phyloP scores from a whole-genome alignment of 30 jellyfish, hydroid and myxozoan species.

The Nemopilema nomurai region DNA sequence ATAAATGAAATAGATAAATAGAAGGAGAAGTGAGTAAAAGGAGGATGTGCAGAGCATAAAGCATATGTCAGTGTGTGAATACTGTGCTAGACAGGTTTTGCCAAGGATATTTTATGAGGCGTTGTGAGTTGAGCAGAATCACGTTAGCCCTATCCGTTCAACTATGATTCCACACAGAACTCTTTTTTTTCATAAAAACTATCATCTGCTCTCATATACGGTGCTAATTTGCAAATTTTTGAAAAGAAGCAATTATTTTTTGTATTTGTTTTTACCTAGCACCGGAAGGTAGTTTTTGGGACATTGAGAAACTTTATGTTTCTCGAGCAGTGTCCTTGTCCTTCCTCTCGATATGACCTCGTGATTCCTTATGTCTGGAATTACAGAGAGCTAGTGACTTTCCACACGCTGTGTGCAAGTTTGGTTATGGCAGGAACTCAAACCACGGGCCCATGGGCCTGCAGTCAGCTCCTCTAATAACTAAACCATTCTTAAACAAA shows the following conservation, averaged over 20 bases:
- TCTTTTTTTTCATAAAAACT: too few relatives aligned
- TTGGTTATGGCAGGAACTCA: neutral
- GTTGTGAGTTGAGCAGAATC: too few relatives aligned
- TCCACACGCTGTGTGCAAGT: neutral
- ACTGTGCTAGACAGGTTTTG: too few relatives aligned
- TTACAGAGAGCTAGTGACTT: neutral
- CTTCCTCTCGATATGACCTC: neutral
- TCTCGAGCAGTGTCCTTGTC: neutral
- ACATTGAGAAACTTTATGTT: neutral
- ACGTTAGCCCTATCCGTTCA: too few relatives aligned
- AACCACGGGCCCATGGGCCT: neutral
- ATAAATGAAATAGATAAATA: too few relatives aligned
- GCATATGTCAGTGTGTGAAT: too few relatives aligned
- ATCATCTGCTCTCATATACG: too few relatives aligned
- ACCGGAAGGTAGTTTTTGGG: neutral
- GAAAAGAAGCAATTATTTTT: neutral
- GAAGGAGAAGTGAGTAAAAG: neutral
- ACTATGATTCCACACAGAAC: too few relatives aligned
- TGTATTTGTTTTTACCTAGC: neutral
- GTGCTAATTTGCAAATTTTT: too few relatives aligned
- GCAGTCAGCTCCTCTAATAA: neutral
- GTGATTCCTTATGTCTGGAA: neutral
- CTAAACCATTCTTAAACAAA: too few relatives aligned
- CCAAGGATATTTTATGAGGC: too few relatives aligned
- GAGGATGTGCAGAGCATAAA: neutral